A percentile compares a stretch with the other conserved stretches of the same genome.
Evolutionary conservation across 1,140 invertebrate genomes (phyloP).

Genomic region (Drosophila albomicans): DNA sequence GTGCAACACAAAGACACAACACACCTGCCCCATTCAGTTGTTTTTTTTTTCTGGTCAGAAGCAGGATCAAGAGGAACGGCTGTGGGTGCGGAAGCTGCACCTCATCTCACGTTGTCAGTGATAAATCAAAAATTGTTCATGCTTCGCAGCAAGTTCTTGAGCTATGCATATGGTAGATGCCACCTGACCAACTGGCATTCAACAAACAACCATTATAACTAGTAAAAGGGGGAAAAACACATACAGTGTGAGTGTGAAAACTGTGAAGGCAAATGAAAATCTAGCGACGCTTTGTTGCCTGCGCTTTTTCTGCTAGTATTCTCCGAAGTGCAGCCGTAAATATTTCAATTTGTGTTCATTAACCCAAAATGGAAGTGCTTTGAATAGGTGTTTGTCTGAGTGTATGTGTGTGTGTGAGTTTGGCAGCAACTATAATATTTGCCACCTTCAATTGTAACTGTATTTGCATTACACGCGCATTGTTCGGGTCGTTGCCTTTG

Average conservation of each 20-base stretch:
- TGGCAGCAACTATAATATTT: constrained; percentile 33
- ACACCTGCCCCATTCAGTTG: not conserved
- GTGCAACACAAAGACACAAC: constrained; percentile 8
- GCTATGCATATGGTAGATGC: constrained; percentile 16
- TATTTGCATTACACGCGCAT: constrained; percentile 13
- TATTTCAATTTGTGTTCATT: constrained; percentile 77
- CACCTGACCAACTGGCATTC: constrained; percentile 16
- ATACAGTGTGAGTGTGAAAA: not conserved
- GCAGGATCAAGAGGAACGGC: not conserved
- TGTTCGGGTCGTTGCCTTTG: not conserved
- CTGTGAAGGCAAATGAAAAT: constrained; percentile 62
- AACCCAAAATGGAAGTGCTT: constrained; percentile 46
- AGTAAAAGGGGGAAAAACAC: not conserved
- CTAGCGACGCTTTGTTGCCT: constrained; percentile 53
- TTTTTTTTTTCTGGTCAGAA: not conserved
- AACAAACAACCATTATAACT: not conserved
- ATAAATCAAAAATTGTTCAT: constrained; percentile 77
- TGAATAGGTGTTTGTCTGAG: not conserved
- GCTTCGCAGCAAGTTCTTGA: constrained; percentile 51
- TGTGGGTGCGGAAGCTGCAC: not conserved
- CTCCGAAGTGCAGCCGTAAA: constrained; percentile 76
- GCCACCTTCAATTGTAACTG: constrained; percentile 4
- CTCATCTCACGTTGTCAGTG: constrained; percentile 43
- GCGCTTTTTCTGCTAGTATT: constrained; percentile 5
- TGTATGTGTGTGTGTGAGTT: constrained; percentile 2